Evolutionary conservation across 2,797 vertebrate species (phyloP), one percentile per base, ranked within the genome.

Genomic region (Micromesistius poutassou): DNA sequence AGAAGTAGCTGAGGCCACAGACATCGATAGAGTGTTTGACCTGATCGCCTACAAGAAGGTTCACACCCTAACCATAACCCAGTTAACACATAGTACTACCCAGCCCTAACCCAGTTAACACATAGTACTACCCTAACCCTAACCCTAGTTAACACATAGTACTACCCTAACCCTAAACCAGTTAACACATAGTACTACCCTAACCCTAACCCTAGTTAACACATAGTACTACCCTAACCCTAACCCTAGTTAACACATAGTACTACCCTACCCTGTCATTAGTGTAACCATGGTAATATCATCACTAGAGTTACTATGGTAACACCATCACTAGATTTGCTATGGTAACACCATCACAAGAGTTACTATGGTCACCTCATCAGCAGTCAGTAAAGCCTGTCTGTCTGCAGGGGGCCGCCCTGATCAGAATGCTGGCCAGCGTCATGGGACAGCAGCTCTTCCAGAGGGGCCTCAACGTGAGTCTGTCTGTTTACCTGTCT

Each of bases 11-110:
- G 95, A 94, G 91, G 97, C 97, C 30, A 93, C 95, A 0, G 98
- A 99, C 85, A 99, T 99, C 14, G 95, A 97, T 89, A 91, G 95
- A 36, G 98, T 99, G 33, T 99, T 99, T 80, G 98, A 99, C 91
- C 98, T 97, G 98, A 99, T 99, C 3, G 97, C 98, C 2, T 99
- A 99, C 87, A 99, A 99, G 90, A 99, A 99, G 92, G 98, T 95
- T 80, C 33, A 40, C 78, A 31, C 74, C 30, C 33, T 35, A 35
- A 35, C 0, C 33, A 0, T 35, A 35, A 35, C 33, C 33, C 33
- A 14, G n/a, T 22, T 25, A 9, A 55, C 71, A 33, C 9, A 30
- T 10, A 72, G 22, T 36, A 42, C 28, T 12, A 62, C 4, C 35
- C n/a, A 35, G 7, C 33, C 33, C 33, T 35, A 35, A 35, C 33